Conservation (phyloP, 2,888 invertebrate genomes). For the Habroteleia sp. region DNA sequence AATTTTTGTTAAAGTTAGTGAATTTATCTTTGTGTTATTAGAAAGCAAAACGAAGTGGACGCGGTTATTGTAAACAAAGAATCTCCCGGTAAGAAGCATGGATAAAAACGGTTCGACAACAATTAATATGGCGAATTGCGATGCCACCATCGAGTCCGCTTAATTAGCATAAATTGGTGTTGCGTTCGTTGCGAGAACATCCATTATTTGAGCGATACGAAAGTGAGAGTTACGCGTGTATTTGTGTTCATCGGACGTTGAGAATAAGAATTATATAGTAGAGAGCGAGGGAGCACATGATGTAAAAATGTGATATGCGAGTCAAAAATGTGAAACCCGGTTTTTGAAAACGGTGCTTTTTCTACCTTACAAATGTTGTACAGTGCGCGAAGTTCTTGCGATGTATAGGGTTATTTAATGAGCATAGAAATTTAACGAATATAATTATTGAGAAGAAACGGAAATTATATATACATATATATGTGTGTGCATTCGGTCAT, state of each 20-base stretch:
- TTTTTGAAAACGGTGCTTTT: constrained; percentile 77
- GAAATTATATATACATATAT: constrained; percentile 63
- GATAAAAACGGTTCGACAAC: no score
- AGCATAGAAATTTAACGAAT: constrained; percentile 66
- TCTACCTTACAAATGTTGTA: constrained; percentile 77
- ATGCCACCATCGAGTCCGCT: no score
- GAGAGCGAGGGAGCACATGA: constrained; percentile 56
- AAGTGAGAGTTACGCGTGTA: constrained; percentile 33
- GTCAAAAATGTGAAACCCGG: constrained; percentile 70
- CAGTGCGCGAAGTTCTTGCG: constrained; percentile 68
- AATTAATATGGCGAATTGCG: no score
- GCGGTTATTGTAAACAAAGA: no score
- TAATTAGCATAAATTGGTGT: neutral
- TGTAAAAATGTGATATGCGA: constrained; percentile 72
- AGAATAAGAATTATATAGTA: constrained; percentile 32
- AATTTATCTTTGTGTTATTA: no score
- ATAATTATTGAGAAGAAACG: constrained; percentile 62
- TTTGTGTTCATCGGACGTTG: constrained; percentile 48
- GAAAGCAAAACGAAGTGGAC: no score
- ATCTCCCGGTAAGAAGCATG: no score
- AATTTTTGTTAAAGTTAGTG: no score
- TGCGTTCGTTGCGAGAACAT: neutral
- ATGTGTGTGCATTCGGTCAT: constrained; percentile 67
- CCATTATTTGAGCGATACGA: constrained; percentile 14
- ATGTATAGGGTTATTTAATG: constrained; percentile 71